Conservation (phyloP, 2,797 vertebrate genomes). For the Characodon lateralis region DNA sequence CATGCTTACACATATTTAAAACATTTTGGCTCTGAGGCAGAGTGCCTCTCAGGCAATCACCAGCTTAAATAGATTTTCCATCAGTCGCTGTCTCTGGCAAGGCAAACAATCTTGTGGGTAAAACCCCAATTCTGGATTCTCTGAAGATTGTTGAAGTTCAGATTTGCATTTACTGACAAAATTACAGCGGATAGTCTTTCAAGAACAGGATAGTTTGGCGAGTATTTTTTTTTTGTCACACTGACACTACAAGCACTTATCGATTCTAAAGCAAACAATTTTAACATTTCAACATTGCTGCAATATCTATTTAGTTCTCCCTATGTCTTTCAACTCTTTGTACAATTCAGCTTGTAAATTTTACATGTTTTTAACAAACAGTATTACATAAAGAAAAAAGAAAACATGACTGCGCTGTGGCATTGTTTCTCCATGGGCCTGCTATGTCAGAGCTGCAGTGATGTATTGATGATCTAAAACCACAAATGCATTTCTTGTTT, state of each 20-base stretch:
- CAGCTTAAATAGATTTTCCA: conserved; percentile 67
- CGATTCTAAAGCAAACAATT: not conserved
- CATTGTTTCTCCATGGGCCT: not conserved
- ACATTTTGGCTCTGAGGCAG: conserved; percentile 46
- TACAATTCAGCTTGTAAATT: not conserved
- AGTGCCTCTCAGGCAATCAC: conserved; percentile 49
- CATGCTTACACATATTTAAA: conserved; percentile 24
- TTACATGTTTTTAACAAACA: not conserved
- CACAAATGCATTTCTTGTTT: not conserved
- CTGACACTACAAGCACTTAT: not conserved
- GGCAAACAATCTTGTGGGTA: conserved; percentile 53
- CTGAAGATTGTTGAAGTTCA: conserved; percentile 34
- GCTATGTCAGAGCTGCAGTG: not conserved
- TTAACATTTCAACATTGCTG: not conserved
- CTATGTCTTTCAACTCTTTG: not conserved
- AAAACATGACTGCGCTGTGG: not conserved
- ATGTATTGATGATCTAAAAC: not conserved
- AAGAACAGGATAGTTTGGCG: conserved; percentile 7
- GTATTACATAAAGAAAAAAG: not conserved
- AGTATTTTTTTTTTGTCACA: not conserved
- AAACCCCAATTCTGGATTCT: conserved; percentile 52
- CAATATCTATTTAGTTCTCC: conserved; percentile 7
- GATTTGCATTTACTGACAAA: conserved; percentile 30
- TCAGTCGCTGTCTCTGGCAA: conserved; percentile 35
- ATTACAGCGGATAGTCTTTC: conserved; percentile 10